These are phyloP conservation scores for Blastomussa wellsi DNA, from an alignment of 92 coral and sea anemone species.

Conservation along the genomic window DNA sequence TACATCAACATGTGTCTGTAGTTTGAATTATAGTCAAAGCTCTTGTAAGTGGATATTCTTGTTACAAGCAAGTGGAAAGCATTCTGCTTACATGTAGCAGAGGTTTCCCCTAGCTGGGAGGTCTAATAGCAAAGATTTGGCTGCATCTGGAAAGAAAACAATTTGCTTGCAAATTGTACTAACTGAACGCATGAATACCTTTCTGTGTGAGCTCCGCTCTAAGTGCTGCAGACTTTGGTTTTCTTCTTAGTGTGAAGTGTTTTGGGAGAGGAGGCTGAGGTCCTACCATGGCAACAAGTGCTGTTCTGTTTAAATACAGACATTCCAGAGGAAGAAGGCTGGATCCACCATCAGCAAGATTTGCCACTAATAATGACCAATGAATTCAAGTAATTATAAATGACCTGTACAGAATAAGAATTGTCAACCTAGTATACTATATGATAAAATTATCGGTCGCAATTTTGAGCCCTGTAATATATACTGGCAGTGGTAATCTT, in stretches of 20 bases:
- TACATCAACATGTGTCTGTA: no score
- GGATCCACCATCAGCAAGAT: conserved; percentile 64
- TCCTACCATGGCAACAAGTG: conserved; percentile 86
- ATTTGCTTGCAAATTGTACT: neutral
- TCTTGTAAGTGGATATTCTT: no score
- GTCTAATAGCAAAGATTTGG: neutral
- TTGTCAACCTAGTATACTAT: no score
- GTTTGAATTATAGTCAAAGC: no score
- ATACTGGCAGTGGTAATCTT: no score
- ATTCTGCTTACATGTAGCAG: no score
- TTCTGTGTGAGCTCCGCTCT: conserved; percentile 94
- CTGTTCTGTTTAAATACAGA: conserved; percentile 85
- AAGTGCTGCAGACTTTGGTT: conserved; percentile 96
- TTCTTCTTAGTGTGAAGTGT: conserved; percentile 94
- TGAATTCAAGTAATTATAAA: neutral
- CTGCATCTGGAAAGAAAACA: neutral
- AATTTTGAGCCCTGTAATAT: no score
- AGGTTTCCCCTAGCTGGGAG: no score
- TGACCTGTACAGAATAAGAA: neutral
- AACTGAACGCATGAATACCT: conserved; percentile 50
- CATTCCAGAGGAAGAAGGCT: conserved; percentile 90
- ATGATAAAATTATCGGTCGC: no score
- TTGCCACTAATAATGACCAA: conserved; percentile 43
- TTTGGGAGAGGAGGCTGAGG: conserved; percentile 87
- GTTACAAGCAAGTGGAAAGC: no score